Evolutionary conservation across 2,797 vertebrate genomes (phyloP), one percentile per base, ranked within the genome.

Genomic region (Microctenopoma stevenorrisi): DNA sequence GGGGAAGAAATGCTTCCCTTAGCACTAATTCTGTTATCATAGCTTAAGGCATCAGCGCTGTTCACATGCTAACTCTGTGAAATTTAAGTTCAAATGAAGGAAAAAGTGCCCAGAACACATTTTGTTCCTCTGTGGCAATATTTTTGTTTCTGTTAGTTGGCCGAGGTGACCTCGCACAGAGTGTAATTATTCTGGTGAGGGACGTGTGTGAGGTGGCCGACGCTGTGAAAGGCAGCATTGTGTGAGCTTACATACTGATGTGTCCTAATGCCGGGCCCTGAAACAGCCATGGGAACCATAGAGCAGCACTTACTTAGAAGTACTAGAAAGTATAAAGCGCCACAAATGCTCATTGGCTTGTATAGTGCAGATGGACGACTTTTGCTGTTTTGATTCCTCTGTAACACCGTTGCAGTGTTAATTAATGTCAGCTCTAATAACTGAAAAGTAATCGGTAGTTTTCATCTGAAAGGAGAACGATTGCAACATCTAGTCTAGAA

Each of bases 61-160:
- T 83, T 89, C 89, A 86, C 89, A 87, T 92, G 91, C 91, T 88
- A 91, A 91, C 86, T 63, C 87, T 88, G 90, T 90, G 88, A 91
- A 93, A 93, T 92, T 89, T 76, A 71, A 89, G 90, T 91, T 92
- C 89, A 91, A 90, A 89, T 88, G 85, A 85, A 87, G 68, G 80
- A 88, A 86, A 81, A 88, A 86, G 62, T 80, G 69, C 84, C 85
- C 74, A 88, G 87, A 94, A 94, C 91, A 90, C 89, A 90, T 90
- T 93, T 94, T 94, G 90, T 94, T 93, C 91, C 91, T 90, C 82
- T 91, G 86, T 93, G 88, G 84, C 92, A 94, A 94, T 95, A 79
- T 94, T 94, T 94, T 79, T 93, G 88, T 95, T 92, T 95, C 86
- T 95, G 83, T 88, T 76, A 86, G 91, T 89, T 89, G 89, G 93